Conservation (phyloP, 2,888 invertebrate species). For the Cepaea hortensis region DNA sequence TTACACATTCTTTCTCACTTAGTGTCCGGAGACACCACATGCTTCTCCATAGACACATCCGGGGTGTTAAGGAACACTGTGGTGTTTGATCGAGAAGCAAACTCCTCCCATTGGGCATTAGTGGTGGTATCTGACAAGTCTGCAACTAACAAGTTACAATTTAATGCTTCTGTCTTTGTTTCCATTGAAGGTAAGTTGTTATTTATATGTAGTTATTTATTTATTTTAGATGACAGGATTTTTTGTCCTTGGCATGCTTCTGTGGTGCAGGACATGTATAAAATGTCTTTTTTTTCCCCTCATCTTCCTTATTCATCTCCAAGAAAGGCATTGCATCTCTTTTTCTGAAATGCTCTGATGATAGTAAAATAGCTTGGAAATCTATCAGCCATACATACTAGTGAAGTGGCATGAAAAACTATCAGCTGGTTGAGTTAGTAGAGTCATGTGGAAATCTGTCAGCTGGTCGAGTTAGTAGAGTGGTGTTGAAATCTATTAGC, state of each 20-base stretch:
- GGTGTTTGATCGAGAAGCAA: slow-evolving; percentile 58
- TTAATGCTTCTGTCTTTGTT: slow-evolving; percentile 51
- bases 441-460: no score
- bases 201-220: not conserved
- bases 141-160: slow-evolving; percentile 51
- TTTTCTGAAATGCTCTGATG: no score
- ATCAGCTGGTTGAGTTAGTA: no score
- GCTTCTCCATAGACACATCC: slow-evolving; percentile 49
- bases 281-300: not conserved
- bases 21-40: slow-evolving; percentile 42
- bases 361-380: no score
- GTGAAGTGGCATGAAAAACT: no score
- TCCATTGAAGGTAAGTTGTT: slow-evolving; percentile 17
- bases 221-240: not conserved
- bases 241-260: not conserved
- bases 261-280: not conserved
- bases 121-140: slow-evolving; percentile 60
- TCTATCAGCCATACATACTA: no score
- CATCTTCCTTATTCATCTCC: no score
- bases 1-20: not conserved
- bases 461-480: no score
- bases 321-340: no score
- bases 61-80: slow-evolving; percentile 53
- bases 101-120: slow-evolving; percentile 54
- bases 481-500: no score